Base-by-base conservation (phyloP, 2,113 vertebrate genomes). In the Mixornis gularis region DNA sequence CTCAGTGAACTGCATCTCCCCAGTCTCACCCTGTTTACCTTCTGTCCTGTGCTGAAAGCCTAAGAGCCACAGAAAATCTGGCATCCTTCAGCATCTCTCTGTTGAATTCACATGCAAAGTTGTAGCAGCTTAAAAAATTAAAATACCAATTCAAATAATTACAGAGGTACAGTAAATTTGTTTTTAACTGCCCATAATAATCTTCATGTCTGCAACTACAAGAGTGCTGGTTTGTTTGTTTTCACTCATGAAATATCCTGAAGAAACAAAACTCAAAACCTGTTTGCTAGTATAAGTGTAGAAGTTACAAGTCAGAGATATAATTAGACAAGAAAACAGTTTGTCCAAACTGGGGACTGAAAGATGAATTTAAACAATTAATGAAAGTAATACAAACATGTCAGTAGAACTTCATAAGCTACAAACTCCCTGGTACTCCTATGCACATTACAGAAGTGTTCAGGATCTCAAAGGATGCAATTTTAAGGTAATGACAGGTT, bases 401-500 rank as follows among this genome's bases (percentile, higher is more conserved):
- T 11, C 74, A 72, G 32, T 0, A 89, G 81, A 91, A 73, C 21
- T 90, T 59, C 1, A 1, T 29, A 43, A 77, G 41, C 6, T 2
- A 79, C 1, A 10, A 59, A 73, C 10, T 32, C 92, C 55, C 9
- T 59, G 17, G 30, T 48, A 78, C 40, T 81, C 69, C 40, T 36
- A 11, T 1, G 12, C 16, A 55, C 22, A 16, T 49, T 62, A 66
- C 27, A 77, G 56, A 94, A 58, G 48, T 79, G 53, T 27, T 80
- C 52, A 73, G 53, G 51, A 79, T 77, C 60, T 63, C 52, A 66
- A 66, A 77, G 43, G 62, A 95, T 66, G 52, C 41, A 85, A 95
- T 86, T 88, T 90, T 85, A 90, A 76, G 85, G 82, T 83, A 87
- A 83, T 85, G 79, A 94, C 63, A 94, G 60, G 82, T 94, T 90